phyloP scores from a whole-genome alignment of 2,113 vertebrate species.

The Rhabdornis inornatus region DNA sequence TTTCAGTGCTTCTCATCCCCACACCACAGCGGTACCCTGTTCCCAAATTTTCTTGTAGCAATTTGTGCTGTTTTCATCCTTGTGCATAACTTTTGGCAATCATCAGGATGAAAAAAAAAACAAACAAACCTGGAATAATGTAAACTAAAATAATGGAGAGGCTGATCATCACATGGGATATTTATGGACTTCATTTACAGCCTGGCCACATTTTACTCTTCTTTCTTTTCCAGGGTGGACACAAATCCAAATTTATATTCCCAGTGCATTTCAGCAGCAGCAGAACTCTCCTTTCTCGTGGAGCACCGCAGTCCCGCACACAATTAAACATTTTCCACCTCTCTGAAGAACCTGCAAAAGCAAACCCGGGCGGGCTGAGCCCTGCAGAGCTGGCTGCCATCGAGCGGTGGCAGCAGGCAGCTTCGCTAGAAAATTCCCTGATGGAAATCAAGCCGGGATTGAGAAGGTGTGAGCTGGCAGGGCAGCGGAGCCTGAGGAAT shows the following conservation, averaged over 20 bases:
- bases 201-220: not conserved
- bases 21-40: not conserved
- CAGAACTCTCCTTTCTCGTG: not conserved
- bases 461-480: conserved; percentile 39
- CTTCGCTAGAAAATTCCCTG: not conserved
- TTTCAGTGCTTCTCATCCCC: not conserved
- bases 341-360: not conserved
- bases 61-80: not conserved
- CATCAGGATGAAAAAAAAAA: rapidly evolving
- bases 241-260: not conserved
- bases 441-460: conserved; percentile 11
- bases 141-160: not conserved
- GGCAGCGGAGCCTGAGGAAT: conserved; percentile 10
- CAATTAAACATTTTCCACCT: not conserved
- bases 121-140: not conserved
- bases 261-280: not conserved
- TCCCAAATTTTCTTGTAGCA: rapidly evolving
- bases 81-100: not conserved
- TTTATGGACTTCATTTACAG: not conserved
- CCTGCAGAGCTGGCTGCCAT: conserved; percentile 36
- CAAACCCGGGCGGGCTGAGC: not conserved
- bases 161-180: not conserved
- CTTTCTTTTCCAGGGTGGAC: not conserved
- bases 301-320: not conserved
- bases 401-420: conserved; percentile 51